Percentiles rank a stretch among this genome's conserved stretches.
Conservation (phyloP, 2,888 invertebrate genomes). For the Penaeus monodon region DNA sequence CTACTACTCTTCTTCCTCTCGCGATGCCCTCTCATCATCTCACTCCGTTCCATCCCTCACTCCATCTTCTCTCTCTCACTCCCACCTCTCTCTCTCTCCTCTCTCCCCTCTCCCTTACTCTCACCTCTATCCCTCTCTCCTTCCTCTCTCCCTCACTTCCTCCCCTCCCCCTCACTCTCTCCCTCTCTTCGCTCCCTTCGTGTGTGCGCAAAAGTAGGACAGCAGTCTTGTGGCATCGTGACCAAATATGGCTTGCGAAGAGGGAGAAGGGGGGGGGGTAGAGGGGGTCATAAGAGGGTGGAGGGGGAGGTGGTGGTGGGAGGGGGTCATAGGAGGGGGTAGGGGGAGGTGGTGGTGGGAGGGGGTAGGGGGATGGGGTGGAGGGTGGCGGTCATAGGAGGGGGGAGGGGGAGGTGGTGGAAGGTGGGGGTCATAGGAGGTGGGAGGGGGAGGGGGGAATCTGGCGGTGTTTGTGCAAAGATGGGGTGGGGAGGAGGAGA, state of each 20-base stretch:
- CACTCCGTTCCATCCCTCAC: too few relatives aligned
- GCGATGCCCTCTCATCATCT: too few relatives aligned
- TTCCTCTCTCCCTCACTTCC: too few relatives aligned
- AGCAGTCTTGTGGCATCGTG: background rate
- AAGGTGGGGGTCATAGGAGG: too few relatives aligned
- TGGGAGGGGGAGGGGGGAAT: background rate
- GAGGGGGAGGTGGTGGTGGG: background rate
- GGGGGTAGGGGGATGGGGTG: background rate
- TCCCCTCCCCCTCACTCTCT: background rate
- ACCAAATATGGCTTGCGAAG: background rate
- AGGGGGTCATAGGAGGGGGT: background rate
- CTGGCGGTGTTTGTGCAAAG: background rate
- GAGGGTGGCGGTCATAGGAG: too few relatives aligned
- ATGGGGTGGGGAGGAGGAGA: too few relatives aligned
- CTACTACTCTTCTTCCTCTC: too few relatives aligned
- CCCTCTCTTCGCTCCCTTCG: background rate
- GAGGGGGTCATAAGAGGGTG: background rate
- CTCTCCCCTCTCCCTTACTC: too few relatives aligned
- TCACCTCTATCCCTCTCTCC: too few relatives aligned
- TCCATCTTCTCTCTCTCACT: too few relatives aligned
- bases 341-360: background rate
- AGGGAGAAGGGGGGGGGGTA: background rate
- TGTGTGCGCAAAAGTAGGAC: background rate
- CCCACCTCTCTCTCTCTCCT: too few relatives aligned
- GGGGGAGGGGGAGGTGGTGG: background rate